Evolutionary conservation across 2,797 vertebrate genomes (phyloP).

Genomic region (Dryobates pubescens): DNA sequence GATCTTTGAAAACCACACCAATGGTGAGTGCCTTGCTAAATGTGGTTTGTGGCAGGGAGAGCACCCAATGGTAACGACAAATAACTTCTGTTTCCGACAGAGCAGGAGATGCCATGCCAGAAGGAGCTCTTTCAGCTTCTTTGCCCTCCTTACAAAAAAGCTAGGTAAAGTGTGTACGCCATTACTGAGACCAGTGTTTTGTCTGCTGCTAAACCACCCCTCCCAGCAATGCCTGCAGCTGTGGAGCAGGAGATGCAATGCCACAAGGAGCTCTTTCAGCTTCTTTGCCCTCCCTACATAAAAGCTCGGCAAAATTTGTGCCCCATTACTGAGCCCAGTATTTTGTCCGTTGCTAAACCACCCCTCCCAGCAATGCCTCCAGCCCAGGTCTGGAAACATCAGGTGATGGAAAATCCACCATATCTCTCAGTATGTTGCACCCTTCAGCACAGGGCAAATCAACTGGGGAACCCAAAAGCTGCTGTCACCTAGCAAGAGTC

Average conservation of each 20-base stretch:
- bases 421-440: neutral
- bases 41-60: fast-evolving
- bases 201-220: neutral
- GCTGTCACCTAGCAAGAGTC: neutral
- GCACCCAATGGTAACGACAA: fast-evolving
- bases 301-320: neutral
- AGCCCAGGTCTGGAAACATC: neutral
- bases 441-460: neutral
- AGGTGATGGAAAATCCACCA: neutral
- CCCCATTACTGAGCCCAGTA: fast-evolving
- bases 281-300: neutral
- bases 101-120: neutral
- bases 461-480: neutral
- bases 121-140: neutral
- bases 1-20: conserved; percentile 85
- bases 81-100: neutral
- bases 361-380: neutral
- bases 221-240: neutral
- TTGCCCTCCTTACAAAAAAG: neutral
- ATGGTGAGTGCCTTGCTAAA: conserved; percentile 72
- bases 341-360: neutral
- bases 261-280: neutral
- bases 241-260: neutral
- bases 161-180: neutral
- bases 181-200: neutral